Conservation (phyloP, 2,888 invertebrate species). For the Pyralis farinalis region DNA sequence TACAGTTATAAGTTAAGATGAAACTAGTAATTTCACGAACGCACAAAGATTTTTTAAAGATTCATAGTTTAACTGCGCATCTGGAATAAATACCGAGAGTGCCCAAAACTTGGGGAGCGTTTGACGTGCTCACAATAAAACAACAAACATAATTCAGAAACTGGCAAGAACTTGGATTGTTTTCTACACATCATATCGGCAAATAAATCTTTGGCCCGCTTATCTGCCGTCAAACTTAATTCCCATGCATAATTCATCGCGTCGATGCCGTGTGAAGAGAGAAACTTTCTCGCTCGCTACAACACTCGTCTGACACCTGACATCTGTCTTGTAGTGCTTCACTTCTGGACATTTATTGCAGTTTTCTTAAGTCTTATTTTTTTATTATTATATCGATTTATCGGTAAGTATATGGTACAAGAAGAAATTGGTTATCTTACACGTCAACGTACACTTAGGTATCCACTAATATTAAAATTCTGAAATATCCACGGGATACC, state of each 20-base stretch:
- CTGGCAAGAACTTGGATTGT: slow-evolving; percentile 75
- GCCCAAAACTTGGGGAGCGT: slow-evolving; percentile 40
- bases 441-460: too few species aligned
- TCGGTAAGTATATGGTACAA: too few species aligned
- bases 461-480: too few species aligned
- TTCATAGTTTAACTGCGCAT: background rate
- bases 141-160: slow-evolving; percentile 74
- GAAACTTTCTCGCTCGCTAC: slow-evolving; percentile 52
- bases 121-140: slow-evolving; percentile 72
- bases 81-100: background rate
- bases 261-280: slow-evolving; percentile 62
- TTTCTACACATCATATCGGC: slow-evolving; percentile 77
- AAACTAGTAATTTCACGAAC: too few species aligned
- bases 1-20: too few species aligned
- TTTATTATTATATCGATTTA: too few species aligned
- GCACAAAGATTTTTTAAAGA: too few species aligned
- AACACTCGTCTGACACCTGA: slow-evolving; percentile 38
- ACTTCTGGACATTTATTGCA: slow-evolving; percentile 1
- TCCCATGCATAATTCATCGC: slow-evolving; percentile 78
- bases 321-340: slow-evolving; percentile 32
- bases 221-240: slow-evolving; percentile 79
- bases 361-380: background rate
- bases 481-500: too few species aligned
- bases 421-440: too few species aligned
- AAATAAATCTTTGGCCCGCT: slow-evolving; percentile 76